Conservation (phyloP, 2,888 invertebrate genomes). For the Caenorhabditis afra region DNA sequence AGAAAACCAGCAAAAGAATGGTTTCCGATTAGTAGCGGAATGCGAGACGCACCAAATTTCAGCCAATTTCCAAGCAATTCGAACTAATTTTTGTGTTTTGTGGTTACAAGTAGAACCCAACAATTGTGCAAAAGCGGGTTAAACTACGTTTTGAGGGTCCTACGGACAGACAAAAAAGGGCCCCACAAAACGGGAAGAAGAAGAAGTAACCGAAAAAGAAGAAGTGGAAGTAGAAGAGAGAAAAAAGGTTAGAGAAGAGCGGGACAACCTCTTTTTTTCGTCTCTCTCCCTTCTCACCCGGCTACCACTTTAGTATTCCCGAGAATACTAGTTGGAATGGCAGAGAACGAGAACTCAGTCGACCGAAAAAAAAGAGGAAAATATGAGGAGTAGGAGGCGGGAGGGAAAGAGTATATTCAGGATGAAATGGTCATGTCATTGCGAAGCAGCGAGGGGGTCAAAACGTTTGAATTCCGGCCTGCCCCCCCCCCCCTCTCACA, state of each 20-base stretch:
- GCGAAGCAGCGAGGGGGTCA: conserved; percentile 25
- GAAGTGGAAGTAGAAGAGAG: too few relatives aligned
- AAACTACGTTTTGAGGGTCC: too few relatives aligned
- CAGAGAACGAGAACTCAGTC: conserved; percentile 43
- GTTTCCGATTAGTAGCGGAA: conserved; percentile 49
- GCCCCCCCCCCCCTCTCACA: conserved; percentile 10
- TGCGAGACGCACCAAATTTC: conserved; percentile 32
- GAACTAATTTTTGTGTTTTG: background rate
- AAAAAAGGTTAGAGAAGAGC: background rate
- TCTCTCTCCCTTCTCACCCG: background rate
- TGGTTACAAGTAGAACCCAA: too few relatives aligned
- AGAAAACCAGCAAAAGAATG: conserved; percentile 20
- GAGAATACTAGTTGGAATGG: conserved; percentile 30
- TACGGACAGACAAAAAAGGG: background rate
- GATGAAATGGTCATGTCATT: conserved; percentile 51
- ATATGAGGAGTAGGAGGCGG: too few relatives aligned
- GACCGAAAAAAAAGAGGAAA: conserved; percentile 39
- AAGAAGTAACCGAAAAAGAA: background rate
- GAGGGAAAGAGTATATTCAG: conserved; percentile 27
- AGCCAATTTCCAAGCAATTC: conserved; percentile 18
- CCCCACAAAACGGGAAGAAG: background rate
- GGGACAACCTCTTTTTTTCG: conserved; percentile 3
- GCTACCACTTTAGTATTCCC: conserved; percentile 51
- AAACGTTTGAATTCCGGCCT: conserved; percentile 47
- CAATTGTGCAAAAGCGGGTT: too few relatives aligned